phyloP scores from a whole-genome alignment of 1,140 invertebrate genomes.

The Gonioctena quinquepunctata region DNA sequence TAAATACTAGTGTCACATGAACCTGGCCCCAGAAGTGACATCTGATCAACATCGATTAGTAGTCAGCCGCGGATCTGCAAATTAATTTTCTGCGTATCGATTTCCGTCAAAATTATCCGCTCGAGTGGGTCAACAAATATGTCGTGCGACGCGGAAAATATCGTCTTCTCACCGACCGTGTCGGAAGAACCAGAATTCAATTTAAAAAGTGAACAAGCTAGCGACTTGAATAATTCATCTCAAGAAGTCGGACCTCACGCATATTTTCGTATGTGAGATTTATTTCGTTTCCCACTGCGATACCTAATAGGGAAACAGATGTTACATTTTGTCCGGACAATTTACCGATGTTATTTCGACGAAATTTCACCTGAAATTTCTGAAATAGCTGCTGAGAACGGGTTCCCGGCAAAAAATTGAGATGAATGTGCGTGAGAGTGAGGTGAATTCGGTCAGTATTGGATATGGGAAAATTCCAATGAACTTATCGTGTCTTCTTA shows the following conservation, averaged over 20 bases:
- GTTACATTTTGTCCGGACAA: not conserved
- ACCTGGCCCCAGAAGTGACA: too few relatives aligned
- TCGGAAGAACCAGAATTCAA: constrained; percentile 21
- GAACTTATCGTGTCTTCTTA: too few relatives aligned
- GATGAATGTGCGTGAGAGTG: not conserved
- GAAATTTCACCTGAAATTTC: not conserved
- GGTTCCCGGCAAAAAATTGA: not conserved
- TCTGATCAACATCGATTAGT: not conserved
- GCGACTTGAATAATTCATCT: constrained; percentile 29
- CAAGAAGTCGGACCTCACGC: constrained; percentile 26
- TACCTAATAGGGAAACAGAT: constrained; percentile 18
- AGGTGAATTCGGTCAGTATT: too few relatives aligned
- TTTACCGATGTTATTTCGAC: not conserved
- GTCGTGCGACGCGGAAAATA: constrained; percentile 9
- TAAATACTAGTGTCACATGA: too few relatives aligned
- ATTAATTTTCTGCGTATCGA: not conserved
- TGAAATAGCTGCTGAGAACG: not conserved
- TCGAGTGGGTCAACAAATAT: not conserved
- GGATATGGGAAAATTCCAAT: too few relatives aligned
- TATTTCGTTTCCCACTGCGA: constrained; percentile 28
- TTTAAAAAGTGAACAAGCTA: constrained; percentile 18
- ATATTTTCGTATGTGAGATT: constrained; percentile 28
- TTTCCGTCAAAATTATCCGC: not conserved
- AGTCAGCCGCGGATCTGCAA: not conserved
- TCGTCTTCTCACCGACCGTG: constrained; percentile 19